A percentile compares a stretch with the other conserved stretches of the same genome.
phyloP scores from a whole-genome alignment of 2,888 invertebrate genomes.

The Scaptodrosophila latifasciaeformis region DNA sequence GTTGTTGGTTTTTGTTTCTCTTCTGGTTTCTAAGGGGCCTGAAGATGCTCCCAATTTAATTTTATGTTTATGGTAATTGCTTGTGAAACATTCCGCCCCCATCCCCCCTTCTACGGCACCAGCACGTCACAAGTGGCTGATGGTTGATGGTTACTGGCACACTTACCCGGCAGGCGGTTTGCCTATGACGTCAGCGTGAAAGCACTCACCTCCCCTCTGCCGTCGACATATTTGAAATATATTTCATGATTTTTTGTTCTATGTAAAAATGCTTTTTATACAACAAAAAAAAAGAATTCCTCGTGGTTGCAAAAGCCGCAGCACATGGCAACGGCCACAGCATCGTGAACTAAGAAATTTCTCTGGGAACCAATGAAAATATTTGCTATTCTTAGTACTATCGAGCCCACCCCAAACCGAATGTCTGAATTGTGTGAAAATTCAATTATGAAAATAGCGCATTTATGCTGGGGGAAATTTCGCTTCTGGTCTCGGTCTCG shows the following conservation, averaged over 20 bases:
- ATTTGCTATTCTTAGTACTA: constrained; percentile 37
- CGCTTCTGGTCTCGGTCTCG: too few relatives aligned
- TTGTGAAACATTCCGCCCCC: constrained; percentile 45
- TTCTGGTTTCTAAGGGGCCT: constrained; percentile 22
- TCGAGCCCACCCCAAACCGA: constrained; percentile 1
- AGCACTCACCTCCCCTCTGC: neutral
- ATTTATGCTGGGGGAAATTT: constrained; percentile 26
- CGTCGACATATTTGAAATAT: constrained; percentile 22
- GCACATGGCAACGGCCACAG: constrained; percentile 44
- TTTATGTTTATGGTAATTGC: constrained; percentile 66
- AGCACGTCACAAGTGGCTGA: too few relatives aligned
- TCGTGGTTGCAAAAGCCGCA: constrained; percentile 12
- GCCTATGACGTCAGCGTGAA: constrained; percentile 20
- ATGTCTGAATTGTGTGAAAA: constrained; percentile 40
- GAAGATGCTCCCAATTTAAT: constrained; percentile 55
- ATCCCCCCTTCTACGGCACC: constrained; percentile 1
- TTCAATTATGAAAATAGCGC: constrained; percentile 50
- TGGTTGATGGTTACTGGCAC: too few relatives aligned
- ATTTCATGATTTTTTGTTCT: constrained; percentile 29
- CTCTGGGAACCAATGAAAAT: constrained; percentile 32
- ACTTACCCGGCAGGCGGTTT: too few relatives aligned
- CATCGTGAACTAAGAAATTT: neutral
- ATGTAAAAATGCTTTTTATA: constrained; percentile 2
- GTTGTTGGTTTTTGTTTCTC: constrained; percentile 19
- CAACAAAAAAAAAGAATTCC: constrained; percentile 27